A percentile compares a stretch with the other conserved stretches of the same genome.
phyloP scores from a whole-genome alignment of 2,113 vertebrate species.

The Leucosticte australis region DNA sequence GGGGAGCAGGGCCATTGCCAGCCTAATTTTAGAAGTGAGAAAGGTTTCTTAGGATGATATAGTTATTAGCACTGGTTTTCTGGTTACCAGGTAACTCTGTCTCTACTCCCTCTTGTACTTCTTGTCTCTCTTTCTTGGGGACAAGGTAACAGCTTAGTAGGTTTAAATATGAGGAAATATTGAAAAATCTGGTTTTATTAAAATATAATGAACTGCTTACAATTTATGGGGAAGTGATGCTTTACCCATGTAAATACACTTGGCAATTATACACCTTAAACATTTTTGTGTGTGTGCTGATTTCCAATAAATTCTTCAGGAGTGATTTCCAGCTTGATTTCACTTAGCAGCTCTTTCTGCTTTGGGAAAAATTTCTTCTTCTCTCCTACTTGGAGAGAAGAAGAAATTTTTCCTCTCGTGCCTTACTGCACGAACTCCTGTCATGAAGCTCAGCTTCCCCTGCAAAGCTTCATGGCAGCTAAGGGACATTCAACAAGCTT shows the following conservation, averaged over 20 bases:
- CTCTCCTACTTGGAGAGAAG: no score
- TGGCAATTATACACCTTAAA: background rate
- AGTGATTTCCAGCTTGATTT: background rate
- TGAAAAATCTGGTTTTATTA: background rate
- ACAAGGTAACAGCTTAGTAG: background rate
- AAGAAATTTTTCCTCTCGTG: no score
- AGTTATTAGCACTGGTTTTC: background rate
- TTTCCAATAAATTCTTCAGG: background rate
- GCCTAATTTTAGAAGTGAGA: background rate
- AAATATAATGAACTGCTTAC: background rate
- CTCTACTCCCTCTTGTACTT: background rate
- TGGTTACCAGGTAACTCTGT: background rate
- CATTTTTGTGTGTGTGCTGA: background rate
- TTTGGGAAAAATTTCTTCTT: background rate
- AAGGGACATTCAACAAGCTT: background rate
- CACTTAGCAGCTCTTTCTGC: background rate
- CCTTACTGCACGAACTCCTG: background rate
- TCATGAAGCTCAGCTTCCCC: background rate
- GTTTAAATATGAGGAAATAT: background rate
- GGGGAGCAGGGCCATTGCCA: background rate
- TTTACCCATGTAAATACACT: background rate
- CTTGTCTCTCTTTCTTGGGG: background rate
- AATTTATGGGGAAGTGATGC: background rate
- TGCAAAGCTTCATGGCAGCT: background rate
- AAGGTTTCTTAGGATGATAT: background rate